These are phyloP conservation scores for Caradrina clavipalpis DNA, from an alignment of 2,888 invertebrate genomes.

Conservation along the genomic window DNA sequence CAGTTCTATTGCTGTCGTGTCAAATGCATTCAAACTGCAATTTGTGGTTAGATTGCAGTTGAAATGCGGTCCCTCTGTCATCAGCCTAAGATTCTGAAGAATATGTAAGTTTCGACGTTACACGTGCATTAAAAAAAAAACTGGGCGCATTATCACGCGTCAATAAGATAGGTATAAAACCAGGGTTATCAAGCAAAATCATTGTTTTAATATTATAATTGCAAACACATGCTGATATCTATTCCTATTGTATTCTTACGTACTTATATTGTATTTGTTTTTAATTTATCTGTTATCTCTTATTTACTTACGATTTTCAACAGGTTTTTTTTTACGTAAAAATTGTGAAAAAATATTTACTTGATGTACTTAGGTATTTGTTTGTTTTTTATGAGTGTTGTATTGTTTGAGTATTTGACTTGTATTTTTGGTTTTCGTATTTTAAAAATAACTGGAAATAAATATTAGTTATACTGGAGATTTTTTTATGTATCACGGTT, in stretches of 20 bases:
- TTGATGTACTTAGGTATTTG: neutral
- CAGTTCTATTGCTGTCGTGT: no score
- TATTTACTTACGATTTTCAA: slow-evolving; percentile 13
- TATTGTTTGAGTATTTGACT: neutral
- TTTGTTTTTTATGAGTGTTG: slow-evolving; percentile 7
- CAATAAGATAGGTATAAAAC: slow-evolving; percentile 2
- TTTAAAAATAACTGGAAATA: no score
- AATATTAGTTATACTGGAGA: no score
- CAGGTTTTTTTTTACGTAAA: slow-evolving; percentile 3
- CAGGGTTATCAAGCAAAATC: slow-evolving; percentile 39
- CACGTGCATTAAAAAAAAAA: slow-evolving; percentile 13
- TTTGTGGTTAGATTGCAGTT: no score
- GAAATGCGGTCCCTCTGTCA: no score
- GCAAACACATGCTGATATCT: slow-evolving; percentile 31
- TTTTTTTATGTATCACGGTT: no score
- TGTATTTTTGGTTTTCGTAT: no score
- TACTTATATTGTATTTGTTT: slow-evolving; percentile 12
- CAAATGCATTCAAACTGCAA: no score
- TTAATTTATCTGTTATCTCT: neutral
- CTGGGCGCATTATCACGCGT: slow-evolving; percentile 16
- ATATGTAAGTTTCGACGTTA: no score
- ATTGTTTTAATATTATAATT: slow-evolving; percentile 47
- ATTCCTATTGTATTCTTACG: slow-evolving; percentile 35
- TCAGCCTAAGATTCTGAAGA: no score
- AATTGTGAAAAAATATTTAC: slow-evolving; percentile 21